Base-by-base conservation (phyloP, 2,888 invertebrate species). In the Drosophila acutilabella region DNA sequence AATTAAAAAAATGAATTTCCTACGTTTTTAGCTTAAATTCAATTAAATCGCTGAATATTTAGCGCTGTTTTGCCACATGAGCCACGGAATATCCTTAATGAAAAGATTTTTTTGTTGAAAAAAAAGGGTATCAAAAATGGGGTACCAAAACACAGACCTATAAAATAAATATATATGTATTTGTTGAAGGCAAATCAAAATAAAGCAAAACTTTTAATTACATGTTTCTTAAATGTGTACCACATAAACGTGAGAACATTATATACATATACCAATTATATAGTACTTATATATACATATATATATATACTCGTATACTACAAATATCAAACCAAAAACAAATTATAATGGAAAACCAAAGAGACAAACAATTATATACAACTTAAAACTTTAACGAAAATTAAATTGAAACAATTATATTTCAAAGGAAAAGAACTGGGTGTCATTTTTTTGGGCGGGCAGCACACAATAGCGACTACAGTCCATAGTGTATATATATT, bases 351-450 rank as follows among this genome's bases (percentile, higher is more conserved):
- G 6, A 59, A 40, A 50, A 50, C 40, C 41, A 38, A 64, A 41
- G 40, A 5, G 36, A 16, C 36, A 47, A 74, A 64, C 70, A 79
- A 71, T 64, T 71, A 76, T 80, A 62, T 67, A 76, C 76, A 71
- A 59, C 51, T 56, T 13, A 13, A 78, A 16, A 79, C 62, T 74
- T 78, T 62, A 60, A 51, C 10, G 8, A 30, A 47, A 60, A 74
- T 64, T 70, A 64, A 76, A 79, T 59, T 59, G 53, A 65, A 51
- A 79, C 59, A 69, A 74, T 61, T 79, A 69, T 61, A 64, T 78
- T 65, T 60, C 57, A 45, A 59, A n/a, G 26, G 23, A 74, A 20
- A 8, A 2, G 30, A 14, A 48, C 11, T 30, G 8, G 18, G 8
- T 11, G 26, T 44, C n/a, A 62, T 53, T 57, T 16, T 16, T 18